Evolutionary conservation across 1,140 invertebrate species (phyloP), one percentile per base, ranked within the genome.

Genomic region (Pogonomyrmex barbatus): DNA sequence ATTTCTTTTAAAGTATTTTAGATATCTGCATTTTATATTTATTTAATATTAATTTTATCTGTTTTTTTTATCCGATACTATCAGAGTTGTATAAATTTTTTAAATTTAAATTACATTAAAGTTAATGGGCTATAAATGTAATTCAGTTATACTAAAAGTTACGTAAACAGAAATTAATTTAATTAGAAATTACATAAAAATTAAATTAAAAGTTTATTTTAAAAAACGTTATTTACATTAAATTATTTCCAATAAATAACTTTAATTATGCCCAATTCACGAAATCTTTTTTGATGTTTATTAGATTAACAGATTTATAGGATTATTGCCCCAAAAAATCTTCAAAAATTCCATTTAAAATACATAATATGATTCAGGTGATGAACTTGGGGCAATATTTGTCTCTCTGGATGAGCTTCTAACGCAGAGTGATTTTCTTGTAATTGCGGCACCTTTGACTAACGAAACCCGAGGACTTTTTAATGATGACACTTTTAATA

Each of bases 361-460:
- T 12, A 2, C n/a, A 1, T 81, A 82, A 60, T 0, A 62, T 60
- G 12, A 71, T 75, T 6, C 91, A 97, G 96, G 95, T 8, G 95
- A 96, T 91, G 91, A 95, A 58, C 88, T 97, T 65, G 96, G 95
- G 8, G 97, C 97, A 0, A 50, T 4, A 86, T 97, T 97, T 91
- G 97, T 98, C 0, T 92, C 96, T 0, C 96, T 98, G 17, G 96
- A 98, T n/a, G 94, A 96, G 1, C 93, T 98, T 5, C 91, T 98
- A 0, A 93, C 91, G 79, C 94, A 97, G 87, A 98, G 97, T 92
- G 98, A 98, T 92, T 98, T 97, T 91, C 94, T 98, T 0, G 95
- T 98, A 42, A 95, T 97, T 8, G 96, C 96, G 8, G 97, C 96
- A 86, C 96, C 97, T 5, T 94, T 98, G 2, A 98, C 95, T 0